Conservation (phyloP, 1,140 invertebrate genomes). For the Argopecten irradians region DNA sequence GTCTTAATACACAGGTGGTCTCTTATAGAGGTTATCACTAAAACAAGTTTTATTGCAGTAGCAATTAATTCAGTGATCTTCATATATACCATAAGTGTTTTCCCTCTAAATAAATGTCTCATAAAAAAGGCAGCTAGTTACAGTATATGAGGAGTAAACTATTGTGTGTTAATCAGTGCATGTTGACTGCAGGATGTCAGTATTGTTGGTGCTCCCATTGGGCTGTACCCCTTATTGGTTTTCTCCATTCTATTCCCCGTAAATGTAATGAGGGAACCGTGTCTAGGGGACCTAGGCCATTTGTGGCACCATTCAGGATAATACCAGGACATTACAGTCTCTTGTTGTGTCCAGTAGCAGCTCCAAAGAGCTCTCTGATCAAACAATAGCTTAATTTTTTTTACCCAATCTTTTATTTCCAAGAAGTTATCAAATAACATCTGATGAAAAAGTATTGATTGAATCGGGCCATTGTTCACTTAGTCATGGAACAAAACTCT, state of each 20-base stretch:
- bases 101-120: no score
- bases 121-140: no score
- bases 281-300: neutral
- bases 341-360: neutral
- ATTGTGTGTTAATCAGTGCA: neutral
- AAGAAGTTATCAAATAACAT: constrained; percentile 23
- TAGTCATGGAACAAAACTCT: neutral
- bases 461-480: neutral
- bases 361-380: neutral
- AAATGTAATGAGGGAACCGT: constrained; percentile 11
- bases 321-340: neutral
- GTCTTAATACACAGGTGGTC: no score
- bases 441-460: constrained; percentile 23
- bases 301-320: neutral
- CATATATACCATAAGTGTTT: no score
- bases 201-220: neutral
- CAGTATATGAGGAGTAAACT: neutral
- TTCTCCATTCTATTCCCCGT: neutral
- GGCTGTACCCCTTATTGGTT: constrained; percentile 2
- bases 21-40: no score
- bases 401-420: constrained; percentile 18
- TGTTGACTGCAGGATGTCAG: neutral
- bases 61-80: no score
- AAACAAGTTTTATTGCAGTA: no score
- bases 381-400: constrained; percentile 18